Base-by-base conservation (phyloP, 2,888 invertebrate genomes). In the Electrophaes corylata region DNA sequence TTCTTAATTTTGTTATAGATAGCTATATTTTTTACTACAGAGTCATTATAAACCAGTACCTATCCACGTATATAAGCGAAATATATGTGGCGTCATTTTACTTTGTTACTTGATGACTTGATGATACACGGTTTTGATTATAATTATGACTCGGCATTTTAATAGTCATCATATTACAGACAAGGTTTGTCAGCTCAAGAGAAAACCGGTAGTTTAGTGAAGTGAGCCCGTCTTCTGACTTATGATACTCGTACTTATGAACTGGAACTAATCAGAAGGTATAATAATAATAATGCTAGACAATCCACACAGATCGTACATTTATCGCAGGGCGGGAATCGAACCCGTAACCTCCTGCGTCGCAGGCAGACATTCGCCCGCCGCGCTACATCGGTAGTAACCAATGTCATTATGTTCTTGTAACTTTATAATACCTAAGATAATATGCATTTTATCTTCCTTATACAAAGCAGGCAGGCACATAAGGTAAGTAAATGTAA, bases 71-170 rank as follows among this genome's bases (percentile, higher is more conserved):
- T 12, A 12, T 4, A 37, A 16, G 37, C 4, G 0, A 43, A 20
- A 53, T 45, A 53, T 39, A 31, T 47, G 58, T 52, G 45, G 43
- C 23, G 37, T 50, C 47, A 46, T 48, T 43, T 16, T 41, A 37
- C 14, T 12, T 18, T 26, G 33, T 44, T 49, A 23, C 37, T 16
- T 23, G 52, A 55, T 62, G 41, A 60, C 57, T 60, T 40, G 53
- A 62, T 72, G 71, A 74, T 56, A 77, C 74, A 74, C 50, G 26
- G 23, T 14, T 47, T 67, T 57, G 62, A 69, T 75, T 69, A 20
- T 72, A 70, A 70, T 69, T 60, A 75, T 75, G 75, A 74, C 64
- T 74, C 67, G 47, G 57, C 65, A 49, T 52, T 56, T 62, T 64
- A 39, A 53, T 60, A 54, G 10, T n/a, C n/a, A 45, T 41, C 35